Conservation (phyloP, 2,797 vertebrate species). For the Lithobates sylvaticus region DNA sequence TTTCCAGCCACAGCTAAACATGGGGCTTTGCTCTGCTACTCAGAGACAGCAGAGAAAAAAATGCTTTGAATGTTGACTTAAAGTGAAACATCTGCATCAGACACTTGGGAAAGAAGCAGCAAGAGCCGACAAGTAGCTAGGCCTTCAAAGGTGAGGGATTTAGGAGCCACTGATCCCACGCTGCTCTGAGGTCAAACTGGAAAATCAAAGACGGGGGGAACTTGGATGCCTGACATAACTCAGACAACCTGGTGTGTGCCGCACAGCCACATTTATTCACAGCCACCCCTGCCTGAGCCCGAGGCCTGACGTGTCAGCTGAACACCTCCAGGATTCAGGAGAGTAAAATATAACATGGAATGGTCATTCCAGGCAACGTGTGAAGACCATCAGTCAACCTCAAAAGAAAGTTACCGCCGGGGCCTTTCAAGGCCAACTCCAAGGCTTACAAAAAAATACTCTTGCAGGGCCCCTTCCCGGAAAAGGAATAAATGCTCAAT, state of each 20-base stretch:
- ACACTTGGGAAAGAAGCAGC: constrained; percentile 11
- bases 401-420: background rate
- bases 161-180: constrained; percentile 30
- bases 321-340: background rate
- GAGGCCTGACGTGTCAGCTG: background rate
- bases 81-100: constrained; percentile 44
- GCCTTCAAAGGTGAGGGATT: constrained; percentile 51
- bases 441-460: too few relatives aligned
- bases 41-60: background rate
- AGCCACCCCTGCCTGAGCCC: background rate
- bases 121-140: constrained; percentile 34
- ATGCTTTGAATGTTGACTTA: background rate
- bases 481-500: too few relatives aligned
- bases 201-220: constrained; percentile 37
- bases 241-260: background rate
- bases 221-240: constrained; percentile 44
- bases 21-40: background rate
- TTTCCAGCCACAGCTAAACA: background rate
- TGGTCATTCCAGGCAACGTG: background rate
- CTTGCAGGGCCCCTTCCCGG: too few relatives aligned
- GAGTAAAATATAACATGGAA: background rate
- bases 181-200: constrained; percentile 42
- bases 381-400: background rate
- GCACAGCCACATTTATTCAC: constrained; percentile 26
- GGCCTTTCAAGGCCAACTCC: too few relatives aligned